Conservation (phyloP, 2,113 vertebrate genomes). For the Chaetura pelagica region DNA sequence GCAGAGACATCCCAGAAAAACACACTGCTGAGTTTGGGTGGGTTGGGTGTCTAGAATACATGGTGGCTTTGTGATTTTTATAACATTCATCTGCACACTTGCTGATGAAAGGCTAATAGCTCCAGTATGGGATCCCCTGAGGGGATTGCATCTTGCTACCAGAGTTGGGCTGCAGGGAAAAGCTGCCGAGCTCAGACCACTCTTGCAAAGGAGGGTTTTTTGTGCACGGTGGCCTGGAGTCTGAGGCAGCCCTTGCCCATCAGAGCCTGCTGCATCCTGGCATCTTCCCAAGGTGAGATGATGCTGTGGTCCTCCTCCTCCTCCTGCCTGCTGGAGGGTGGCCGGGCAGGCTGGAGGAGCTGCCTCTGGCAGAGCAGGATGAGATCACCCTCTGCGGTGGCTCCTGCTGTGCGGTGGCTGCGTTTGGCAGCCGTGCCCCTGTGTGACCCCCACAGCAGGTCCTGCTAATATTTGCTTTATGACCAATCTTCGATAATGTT, state of each 20-base stretch:
- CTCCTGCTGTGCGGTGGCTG: neutral
- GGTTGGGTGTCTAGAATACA: neutral
- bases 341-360: neutral
- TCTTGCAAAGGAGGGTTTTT: neutral
- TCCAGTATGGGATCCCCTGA: neutral
- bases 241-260: neutral
- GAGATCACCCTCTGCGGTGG: neutral
- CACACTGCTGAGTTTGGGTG: neutral
- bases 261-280: neutral
- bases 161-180: neutral
- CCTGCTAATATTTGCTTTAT: constrained; percentile 56
- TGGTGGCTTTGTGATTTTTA: neutral
- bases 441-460: neutral
- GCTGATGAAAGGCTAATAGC: neutral
- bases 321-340: neutral
- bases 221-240: rapidly evolving
- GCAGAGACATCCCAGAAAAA: neutral
- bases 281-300: neutral
- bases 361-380: neutral
- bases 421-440: neutral
- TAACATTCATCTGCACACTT: neutral
- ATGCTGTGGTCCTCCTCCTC: neutral
- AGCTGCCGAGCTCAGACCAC: neutral
- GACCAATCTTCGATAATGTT: constrained; percentile 37
- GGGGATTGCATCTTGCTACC: neutral